Conservation (phyloP, 2,113 vertebrate genomes). For the Theristicus caerulescens region DNA sequence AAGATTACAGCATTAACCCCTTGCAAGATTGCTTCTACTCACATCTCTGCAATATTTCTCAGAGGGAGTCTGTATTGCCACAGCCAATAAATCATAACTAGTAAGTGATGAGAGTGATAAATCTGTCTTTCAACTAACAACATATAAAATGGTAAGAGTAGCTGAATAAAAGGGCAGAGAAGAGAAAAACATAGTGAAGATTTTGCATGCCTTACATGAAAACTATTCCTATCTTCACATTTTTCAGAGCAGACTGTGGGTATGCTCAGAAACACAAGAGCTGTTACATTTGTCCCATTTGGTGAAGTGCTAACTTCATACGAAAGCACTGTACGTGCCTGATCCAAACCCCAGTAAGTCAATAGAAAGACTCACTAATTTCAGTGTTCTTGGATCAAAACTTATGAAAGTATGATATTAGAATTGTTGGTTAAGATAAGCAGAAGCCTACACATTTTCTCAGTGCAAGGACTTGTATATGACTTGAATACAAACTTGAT, state of each 20-base stretch:
- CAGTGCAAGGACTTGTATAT: not conserved
- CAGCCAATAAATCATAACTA: not conserved
- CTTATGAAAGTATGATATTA: not conserved
- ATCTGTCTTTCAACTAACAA: not conserved
- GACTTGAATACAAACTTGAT: not conserved
- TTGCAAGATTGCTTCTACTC: constrained; percentile 25
- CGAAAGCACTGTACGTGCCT: fast-evolving
- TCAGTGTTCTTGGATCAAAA: not conserved
- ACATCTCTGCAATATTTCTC: not conserved
- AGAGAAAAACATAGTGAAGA: not conserved
- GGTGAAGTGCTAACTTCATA: not conserved
- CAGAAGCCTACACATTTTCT: not conserved
- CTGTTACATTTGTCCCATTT: not conserved
- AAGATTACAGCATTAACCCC: constrained; percentile 72
- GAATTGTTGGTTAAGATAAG: not conserved
- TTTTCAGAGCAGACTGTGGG: not conserved
- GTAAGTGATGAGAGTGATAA: not conserved
- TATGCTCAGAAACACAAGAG: not conserved
- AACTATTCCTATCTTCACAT: constrained; percentile 37
- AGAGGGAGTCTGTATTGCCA: not conserved
- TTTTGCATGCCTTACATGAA: constrained; percentile 16
- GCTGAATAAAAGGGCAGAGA: constrained; percentile 6
- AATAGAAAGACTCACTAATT: not conserved
- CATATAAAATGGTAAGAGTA: not conserved
- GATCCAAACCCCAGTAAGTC: not conserved